Conservation (phyloP, 2,113 vertebrate genomes). For the Anser cygnoides region DNA sequence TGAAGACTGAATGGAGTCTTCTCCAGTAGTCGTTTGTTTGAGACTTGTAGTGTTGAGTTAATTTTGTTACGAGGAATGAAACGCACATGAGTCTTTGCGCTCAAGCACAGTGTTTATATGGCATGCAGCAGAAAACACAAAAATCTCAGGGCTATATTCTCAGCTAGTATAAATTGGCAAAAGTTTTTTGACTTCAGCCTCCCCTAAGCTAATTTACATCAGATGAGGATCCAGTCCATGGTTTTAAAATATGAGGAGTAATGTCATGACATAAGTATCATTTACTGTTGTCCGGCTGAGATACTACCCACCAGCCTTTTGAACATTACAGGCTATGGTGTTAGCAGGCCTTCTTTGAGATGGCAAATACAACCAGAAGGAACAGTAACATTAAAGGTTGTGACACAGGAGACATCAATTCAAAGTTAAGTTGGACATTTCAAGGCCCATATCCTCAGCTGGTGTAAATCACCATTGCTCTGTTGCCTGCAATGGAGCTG, state of each 20-base stretch:
- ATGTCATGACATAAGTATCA: neutral
- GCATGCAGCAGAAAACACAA: constrained; percentile 13
- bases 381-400: neutral
- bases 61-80: constrained; percentile 32
- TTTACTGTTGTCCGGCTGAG: neutral
- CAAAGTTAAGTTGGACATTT: constrained; percentile 74
- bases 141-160: constrained; percentile 66
- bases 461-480: constrained; percentile 54
- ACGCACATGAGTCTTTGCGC: neutral
- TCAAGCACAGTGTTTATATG: constrained; percentile 17
- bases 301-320: neutral
- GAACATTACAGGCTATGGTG: neutral
- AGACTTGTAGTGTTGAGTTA: constrained; percentile 17
- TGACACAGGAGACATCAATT: constrained; percentile 33
- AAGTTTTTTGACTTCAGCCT: constrained; percentile 12
- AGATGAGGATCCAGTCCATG: constrained; percentile 49
- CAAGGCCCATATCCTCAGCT: constrained; percentile 60
- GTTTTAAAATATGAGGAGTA: neutral
- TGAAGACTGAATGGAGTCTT: constrained; percentile 34
- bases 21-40: neutral
- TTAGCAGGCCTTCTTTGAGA: neutral
- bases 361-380: neutral
- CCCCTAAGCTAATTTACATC: constrained; percentile 50
- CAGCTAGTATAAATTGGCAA: constrained; percentile 51
- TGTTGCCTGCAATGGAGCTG: constrained; percentile 33